Base-by-base conservation (phyloP, 2,797 vertebrate species). In the Aeoliscus strigatus region DNA sequence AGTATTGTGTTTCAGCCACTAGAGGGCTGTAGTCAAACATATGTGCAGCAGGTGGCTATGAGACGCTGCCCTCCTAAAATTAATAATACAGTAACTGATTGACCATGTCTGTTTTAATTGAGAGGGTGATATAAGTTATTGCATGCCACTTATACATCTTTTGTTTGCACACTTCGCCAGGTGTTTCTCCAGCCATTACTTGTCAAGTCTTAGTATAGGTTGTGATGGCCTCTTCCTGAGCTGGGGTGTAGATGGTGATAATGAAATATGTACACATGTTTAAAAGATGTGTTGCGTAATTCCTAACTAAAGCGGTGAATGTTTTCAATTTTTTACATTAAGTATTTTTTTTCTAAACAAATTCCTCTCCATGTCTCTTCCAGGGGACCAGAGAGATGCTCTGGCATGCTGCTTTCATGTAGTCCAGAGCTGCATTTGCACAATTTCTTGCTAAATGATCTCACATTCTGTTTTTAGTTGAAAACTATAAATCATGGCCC, bases 21-120 rank as follows among this genome's bases (percentile, higher is more conserved):
- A 77, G 84, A 66, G 73, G 68, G 53, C 36, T 36, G 60, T 41
- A 70, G 38, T 45, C 25, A 56, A 24, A 54, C 48, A 58, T 16
- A 25, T 33, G 37, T 44, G 38, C 21, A 26, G 21, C 14, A 12
- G 17, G 9, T 26, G 26, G 36, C 24, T 5, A 34, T 3, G 13
- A 42, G 38, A n/a, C 17, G 43, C 41, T 12, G 15, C 27, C 9
- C 35, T n/a, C 39, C 13, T 26, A 6, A 41, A 31, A 29, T 21
- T 31, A 39, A 36, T 39, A 28, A 26, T 29, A 33, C 4, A 24
- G 29, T 16, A 41, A 49, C 10, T 15, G 34, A 38, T 33, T 32
- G 17, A 48, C 55, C 13, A 34, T 23, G 8, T 51, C 52, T 42
- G 10, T 51, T 37, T 45, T 25, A 27, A 37, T 23, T 6, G 10